phyloP scores from a whole-genome alignment of 1,140 invertebrate species.

The Neodiprion lecontei region DNA sequence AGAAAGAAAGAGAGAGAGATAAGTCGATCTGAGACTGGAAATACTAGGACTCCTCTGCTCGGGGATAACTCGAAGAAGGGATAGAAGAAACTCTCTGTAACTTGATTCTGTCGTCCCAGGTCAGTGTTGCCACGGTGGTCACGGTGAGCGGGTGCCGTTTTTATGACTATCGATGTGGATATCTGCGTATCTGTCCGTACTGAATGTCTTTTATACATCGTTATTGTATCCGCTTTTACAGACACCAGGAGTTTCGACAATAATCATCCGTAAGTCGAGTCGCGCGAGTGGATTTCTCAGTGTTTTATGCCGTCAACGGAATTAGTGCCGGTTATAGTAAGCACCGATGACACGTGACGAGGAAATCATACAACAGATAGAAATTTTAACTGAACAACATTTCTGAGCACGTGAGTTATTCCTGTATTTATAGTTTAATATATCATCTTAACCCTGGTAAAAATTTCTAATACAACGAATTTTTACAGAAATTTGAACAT shows the following conservation, averaged over 20 bases:
- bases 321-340: neutral
- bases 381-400: slow-evolving; percentile 21
- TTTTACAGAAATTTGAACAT: too few relatives aligned
- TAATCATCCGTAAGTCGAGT: neutral
- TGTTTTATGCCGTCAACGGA: neutral
- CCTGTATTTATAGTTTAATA: neutral
- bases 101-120: slow-evolving; percentile 47
- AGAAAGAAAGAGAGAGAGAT: neutral
- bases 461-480: too few relatives aligned
- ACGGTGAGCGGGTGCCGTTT: slow-evolving; percentile 31
- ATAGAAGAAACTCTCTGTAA: slow-evolving; percentile 41
- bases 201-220: neutral
- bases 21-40: slow-evolving; percentile 20
- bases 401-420: slow-evolving; percentile 7
- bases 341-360: slow-evolving; percentile 18
- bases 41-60: neutral
- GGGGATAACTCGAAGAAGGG: slow-evolving; percentile 28
- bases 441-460: too few relatives aligned
- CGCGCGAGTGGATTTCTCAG: neutral
- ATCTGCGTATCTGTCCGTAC: neutral
- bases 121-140: slow-evolving; percentile 47
- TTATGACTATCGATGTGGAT: neutral
- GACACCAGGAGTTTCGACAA: neutral
- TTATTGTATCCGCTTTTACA: neutral
- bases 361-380: too few relatives aligned